phyloP scores from a whole-genome alignment of 2,888 invertebrate genomes.

The Pyrgus malvae region DNA sequence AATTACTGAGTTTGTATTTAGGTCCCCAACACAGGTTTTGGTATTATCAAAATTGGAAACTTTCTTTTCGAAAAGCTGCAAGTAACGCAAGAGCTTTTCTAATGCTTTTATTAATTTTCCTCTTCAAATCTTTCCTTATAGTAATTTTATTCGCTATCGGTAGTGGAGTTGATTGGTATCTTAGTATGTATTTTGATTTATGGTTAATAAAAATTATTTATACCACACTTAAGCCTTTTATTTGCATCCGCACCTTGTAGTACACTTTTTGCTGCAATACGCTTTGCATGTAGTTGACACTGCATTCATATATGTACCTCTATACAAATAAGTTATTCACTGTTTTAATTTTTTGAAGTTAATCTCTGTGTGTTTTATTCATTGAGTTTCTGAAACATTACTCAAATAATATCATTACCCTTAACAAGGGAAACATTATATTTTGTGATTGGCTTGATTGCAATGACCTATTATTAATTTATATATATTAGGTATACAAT shows the following conservation, averaged over 20 bases:
- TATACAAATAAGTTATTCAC: neutral
- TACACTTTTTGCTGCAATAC: constrained; percentile 28
- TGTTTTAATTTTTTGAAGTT: neutral
- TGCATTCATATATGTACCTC: constrained; percentile 4
- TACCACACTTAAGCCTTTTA: constrained; percentile 48
- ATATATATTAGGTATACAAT: no score
- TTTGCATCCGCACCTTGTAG: constrained; percentile 43
- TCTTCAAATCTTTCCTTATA: constrained; percentile 2
- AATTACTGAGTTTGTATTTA: no score
- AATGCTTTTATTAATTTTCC: constrained; percentile 51
- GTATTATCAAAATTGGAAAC: neutral
- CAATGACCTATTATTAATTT: no score
- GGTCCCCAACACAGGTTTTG: constrained; percentile 1
- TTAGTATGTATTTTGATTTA: constrained; percentile 41
- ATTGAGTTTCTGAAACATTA: constrained; percentile 21
- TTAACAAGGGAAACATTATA: constrained; percentile 27
- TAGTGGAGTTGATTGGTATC: constrained; percentile 36
- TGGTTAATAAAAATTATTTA: constrained; percentile 50
- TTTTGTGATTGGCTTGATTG: constrained; percentile 3
- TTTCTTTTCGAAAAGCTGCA: constrained; percentile 36
- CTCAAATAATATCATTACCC: constrained; percentile 11
- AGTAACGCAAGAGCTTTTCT: constrained; percentile 56
- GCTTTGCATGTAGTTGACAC: constrained; percentile 24
- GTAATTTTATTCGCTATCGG: no score
- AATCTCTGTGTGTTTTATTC: constrained; percentile 4